Evolutionary conservation across 1,140 invertebrate species (phyloP).

Genomic region (Megalonaias nervosa): DNA sequence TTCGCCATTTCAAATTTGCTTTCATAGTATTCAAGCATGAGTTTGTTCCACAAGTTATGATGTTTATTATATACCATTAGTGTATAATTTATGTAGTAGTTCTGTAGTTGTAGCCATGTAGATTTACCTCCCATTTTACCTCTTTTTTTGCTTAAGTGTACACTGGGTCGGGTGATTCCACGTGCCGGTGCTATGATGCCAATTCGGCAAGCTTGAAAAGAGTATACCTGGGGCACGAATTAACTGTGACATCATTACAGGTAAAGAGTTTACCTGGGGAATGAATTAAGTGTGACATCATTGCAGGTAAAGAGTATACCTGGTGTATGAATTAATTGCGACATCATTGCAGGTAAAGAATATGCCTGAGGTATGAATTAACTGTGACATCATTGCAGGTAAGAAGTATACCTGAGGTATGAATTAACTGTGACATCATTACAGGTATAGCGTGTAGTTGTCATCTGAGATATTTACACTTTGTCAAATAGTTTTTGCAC

Average conservation of each 20-base stretch:
- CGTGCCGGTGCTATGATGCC: constrained; percentile 71
- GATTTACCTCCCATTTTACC: constrained; percentile 8
- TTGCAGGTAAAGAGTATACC: too few relatives aligned
- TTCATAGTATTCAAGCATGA: too few relatives aligned
- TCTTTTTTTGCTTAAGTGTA: constrained; percentile 67
- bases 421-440: too few relatives aligned
- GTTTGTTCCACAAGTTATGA: too few relatives aligned
- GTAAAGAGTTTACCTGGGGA: constrained; percentile 34
- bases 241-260: constrained; percentile 70
- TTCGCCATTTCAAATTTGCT: too few relatives aligned
- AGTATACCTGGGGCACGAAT: constrained; percentile 69
- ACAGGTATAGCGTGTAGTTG: too few relatives aligned
- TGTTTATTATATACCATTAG: too few relatives aligned
- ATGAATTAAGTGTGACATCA: too few relatives aligned
- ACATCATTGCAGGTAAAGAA: constrained; percentile 36
- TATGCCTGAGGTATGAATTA: constrained; percentile 69
- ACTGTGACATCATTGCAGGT: constrained; percentile 71
- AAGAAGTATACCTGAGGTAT: background rate
- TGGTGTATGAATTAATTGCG: too few relatives aligned
- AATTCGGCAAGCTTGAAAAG: constrained; percentile 72
- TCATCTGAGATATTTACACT: too few relatives aligned
- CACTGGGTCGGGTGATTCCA: constrained; percentile 71
- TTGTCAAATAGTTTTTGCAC: too few relatives aligned
- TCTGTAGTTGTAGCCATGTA: background rate
- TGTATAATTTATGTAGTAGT: too few relatives aligned